Evolutionary conservation across 1,140 invertebrate genomes (phyloP).

Genomic region (Halesus radiatus): DNA sequence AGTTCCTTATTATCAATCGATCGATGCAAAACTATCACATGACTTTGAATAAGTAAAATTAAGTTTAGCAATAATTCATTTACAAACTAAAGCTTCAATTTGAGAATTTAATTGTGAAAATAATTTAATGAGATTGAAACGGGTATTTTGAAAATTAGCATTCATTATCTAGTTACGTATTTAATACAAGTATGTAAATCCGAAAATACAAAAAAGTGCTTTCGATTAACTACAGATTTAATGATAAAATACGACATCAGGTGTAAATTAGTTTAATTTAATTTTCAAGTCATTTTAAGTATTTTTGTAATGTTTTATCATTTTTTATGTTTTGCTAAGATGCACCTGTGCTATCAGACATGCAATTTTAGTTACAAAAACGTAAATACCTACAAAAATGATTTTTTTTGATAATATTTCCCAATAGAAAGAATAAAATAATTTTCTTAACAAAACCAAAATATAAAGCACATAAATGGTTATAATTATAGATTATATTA

Average conservation of each 20-base stretch:
- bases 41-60: no score
- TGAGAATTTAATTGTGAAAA: no score
- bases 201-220: no score
- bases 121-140: no score
- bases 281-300: neutral
- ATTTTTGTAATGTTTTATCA: neutral
- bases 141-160: no score
- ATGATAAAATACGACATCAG: neutral
- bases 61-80: no score
- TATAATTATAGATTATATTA: neutral
- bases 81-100: no score
- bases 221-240: no score
- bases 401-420: constrained; percentile 21
- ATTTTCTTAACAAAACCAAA: constrained; percentile 7
- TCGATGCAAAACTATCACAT: no score
- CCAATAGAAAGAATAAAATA: constrained; percentile 31
- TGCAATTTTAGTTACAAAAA: constrained; percentile 35
- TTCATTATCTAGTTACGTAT: no score
- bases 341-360: neutral
- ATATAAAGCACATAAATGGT: constrained; percentile 15
- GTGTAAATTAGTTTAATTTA: neutral
- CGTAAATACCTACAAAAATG: neutral
- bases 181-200: no score
- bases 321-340: neutral
- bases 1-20: no score